Conservation (phyloP, 2,113 vertebrate genomes). For the Bothrops jararaca region DNA sequence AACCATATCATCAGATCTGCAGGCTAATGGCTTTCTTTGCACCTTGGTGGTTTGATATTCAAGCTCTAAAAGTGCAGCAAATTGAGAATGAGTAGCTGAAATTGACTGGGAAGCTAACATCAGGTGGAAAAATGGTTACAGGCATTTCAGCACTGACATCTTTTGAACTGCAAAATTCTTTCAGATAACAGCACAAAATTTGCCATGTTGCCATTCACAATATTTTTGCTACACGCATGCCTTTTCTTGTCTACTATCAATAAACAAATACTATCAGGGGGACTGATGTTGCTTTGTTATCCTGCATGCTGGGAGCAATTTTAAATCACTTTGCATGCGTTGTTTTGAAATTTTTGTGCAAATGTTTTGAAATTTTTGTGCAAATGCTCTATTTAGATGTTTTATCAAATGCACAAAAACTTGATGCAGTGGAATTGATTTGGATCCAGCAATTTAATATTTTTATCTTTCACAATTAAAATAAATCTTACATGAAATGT, state of each 20-base stretch:
- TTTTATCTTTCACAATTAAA: neutral
- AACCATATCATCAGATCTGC: neutral
- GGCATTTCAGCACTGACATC: neutral
- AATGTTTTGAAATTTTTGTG: neutral
- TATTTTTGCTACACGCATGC: neutral
- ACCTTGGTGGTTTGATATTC: neutral
- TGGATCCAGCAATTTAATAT: neutral
- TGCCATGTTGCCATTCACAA: neutral
- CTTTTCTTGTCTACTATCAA: no score
- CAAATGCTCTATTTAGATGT: neutral
- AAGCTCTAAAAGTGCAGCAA: accelerated
- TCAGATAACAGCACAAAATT: neutral
- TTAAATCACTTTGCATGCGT: neutral
- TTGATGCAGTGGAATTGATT: neutral
- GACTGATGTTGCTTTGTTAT: neutral
- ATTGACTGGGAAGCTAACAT: neutral
- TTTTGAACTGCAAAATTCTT: neutral
- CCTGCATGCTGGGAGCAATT: neutral
- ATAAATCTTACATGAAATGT: neutral
- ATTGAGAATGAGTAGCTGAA: neutral
- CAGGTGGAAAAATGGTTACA: neutral
- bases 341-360: neutral
- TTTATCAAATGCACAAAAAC: neutral
- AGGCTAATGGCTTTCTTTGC: neutral
- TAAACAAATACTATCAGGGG: neutral